Evolutionary conservation across 1,140 invertebrate species (phyloP).

Genomic region (Ceratina calcarata): DNA sequence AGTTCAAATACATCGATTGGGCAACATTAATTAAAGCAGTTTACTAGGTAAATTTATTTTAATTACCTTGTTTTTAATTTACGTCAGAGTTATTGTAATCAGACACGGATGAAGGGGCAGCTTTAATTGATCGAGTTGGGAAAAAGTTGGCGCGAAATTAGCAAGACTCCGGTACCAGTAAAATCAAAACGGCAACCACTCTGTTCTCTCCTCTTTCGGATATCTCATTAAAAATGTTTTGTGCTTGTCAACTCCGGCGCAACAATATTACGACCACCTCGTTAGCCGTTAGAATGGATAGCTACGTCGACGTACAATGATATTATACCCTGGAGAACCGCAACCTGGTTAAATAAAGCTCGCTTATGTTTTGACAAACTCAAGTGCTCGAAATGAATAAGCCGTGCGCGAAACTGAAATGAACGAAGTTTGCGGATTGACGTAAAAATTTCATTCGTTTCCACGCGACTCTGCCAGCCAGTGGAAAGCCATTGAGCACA

Average conservation of each 20-base stretch:
- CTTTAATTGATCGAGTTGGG: slow-evolving; percentile 20
- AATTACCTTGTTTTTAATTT: background rate
- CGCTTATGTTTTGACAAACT: slow-evolving; percentile 47
- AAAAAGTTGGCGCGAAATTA: slow-evolving; percentile 19
- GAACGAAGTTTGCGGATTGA: background rate
- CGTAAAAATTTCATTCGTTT: background rate
- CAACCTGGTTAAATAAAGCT: slow-evolving; percentile 40
- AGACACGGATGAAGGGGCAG: background rate
- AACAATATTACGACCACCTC: slow-evolving; percentile 42
- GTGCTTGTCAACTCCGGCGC: slow-evolving; percentile 23
- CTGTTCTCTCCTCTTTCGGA: slow-evolving; percentile 5
- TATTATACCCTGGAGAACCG: slow-evolving; percentile 42
- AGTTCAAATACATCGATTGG: too few species aligned
- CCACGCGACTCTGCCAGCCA: background rate
- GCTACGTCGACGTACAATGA: slow-evolving; percentile 33
- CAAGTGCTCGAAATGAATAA: slow-evolving; percentile 27
- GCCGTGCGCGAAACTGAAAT: slow-evolving; percentile 11
- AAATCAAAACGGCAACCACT: slow-evolving; percentile 21
- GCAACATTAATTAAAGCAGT: too few species aligned
- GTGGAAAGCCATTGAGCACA: too few species aligned
- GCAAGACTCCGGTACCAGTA: background rate
- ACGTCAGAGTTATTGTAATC: background rate
- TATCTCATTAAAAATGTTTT: slow-evolving; percentile 44
- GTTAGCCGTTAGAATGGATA: slow-evolving; percentile 45
- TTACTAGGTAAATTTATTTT: too few species aligned